phyloP scores from a whole-genome alignment of 2,888 invertebrate genomes.

The Rotaria macrura region DNA sequence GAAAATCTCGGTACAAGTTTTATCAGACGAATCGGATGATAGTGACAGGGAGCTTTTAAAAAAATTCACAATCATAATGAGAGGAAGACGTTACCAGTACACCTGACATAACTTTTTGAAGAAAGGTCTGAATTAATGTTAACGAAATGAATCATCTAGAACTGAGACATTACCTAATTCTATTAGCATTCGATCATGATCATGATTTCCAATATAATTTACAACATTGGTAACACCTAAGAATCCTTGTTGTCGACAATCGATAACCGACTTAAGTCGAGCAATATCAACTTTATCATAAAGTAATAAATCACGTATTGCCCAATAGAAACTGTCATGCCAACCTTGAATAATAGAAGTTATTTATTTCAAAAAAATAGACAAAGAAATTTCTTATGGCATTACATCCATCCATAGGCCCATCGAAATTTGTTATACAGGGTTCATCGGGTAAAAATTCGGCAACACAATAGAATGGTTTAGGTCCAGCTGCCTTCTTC shows the following conservation, averaged over 20 bases:
- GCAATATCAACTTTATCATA: conserved; percentile 4
- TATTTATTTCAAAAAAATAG: too few relatives aligned
- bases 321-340: background rate
- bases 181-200: conserved; percentile 7
- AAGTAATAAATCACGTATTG: background rate
- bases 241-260: conserved; percentile 14
- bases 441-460: conserved; percentile 20
- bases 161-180: conserved; percentile 19
- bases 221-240: conserved; percentile 13
- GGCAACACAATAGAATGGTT: background rate
- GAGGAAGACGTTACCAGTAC: too few relatives aligned
- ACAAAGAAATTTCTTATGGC: too few relatives aligned
- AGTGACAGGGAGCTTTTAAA: too few relatives aligned
- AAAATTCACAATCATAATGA: too few relatives aligned
- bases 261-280: background rate
- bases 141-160: too few relatives aligned
- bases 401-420: conserved; percentile 16
- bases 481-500: background rate
- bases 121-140: too few relatives aligned
- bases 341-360: background rate
- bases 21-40: too few relatives aligned
- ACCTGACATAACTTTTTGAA: too few relatives aligned
- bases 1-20: too few relatives aligned
- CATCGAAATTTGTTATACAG: conserved; percentile 15
- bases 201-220: conserved; percentile 21